Conservation (phyloP, 2,797 vertebrate species). For the Esox masquinongy region DNA sequence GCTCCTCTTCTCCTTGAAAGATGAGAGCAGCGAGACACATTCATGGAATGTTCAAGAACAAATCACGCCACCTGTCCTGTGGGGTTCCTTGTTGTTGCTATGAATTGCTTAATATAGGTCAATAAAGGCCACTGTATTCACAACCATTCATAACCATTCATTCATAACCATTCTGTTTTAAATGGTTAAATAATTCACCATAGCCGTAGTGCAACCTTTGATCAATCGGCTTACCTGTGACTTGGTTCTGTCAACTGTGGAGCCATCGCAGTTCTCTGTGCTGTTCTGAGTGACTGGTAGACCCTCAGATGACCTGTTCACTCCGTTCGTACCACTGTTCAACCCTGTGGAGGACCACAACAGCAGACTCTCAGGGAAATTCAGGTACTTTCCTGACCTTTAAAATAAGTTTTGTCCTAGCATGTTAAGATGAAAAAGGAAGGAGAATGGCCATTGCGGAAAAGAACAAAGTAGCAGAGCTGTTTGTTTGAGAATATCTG, state of each 20-base stretch:
- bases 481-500: background rate
- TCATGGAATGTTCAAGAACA: background rate
- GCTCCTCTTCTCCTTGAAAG: background rate
- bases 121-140: background rate
- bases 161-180: too few relatives aligned
- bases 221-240: conserved; percentile 26
- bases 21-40: background rate
- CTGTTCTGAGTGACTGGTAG: conserved; percentile 16
- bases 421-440: background rate
- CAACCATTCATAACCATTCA: too few relatives aligned
- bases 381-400: background rate
- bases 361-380: background rate
- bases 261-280: conserved; percentile 43
- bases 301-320: conserved; percentile 56
- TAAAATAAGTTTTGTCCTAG: background rate
- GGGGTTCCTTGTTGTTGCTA: background rate
- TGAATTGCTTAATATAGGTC: background rate
- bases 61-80: background rate
- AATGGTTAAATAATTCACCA: too few relatives aligned
- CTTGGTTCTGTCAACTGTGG: conserved; percentile 4
- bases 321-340: conserved; percentile 80
- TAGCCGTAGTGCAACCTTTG: background rate
- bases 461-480: background rate
- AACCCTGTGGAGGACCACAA: conserved; percentile 63
- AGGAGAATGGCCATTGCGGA: background rate